A percentile compares a stretch with the other conserved stretches of the same genome.
Evolutionary conservation across 2,113 vertebrate species (phyloP).

Genomic region (Eolophus roseicapilla): DNA sequence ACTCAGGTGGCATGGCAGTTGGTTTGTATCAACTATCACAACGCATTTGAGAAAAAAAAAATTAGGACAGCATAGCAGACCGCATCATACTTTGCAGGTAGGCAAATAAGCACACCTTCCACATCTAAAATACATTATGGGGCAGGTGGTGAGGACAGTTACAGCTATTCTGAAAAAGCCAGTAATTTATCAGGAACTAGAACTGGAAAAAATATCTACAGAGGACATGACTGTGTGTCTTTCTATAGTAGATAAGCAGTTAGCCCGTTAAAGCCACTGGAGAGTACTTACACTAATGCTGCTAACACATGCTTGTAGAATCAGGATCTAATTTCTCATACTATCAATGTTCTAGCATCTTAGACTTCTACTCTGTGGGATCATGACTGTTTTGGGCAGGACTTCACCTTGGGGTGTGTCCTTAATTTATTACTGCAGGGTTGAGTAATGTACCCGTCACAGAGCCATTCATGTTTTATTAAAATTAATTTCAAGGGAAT

Average conservation of each 20-base stretch:
- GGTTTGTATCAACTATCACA: background rate
- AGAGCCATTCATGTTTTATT: constrained; percentile 57
- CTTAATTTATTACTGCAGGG: constrained; percentile 52
- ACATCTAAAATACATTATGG: background rate
- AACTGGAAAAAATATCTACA: background rate
- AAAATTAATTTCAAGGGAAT: constrained; percentile 53
- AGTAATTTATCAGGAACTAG: background rate
- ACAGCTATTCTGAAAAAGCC: background rate
- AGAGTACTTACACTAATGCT: background rate
- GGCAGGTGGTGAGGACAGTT: background rate
- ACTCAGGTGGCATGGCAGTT: background rate
- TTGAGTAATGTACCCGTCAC: constrained; percentile 45
- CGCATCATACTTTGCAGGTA: background rate
- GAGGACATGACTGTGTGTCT: background rate
- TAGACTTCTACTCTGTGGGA: background rate
- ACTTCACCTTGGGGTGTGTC: background rate
- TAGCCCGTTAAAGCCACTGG: background rate
- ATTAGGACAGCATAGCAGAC: background rate
- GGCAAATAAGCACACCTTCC: background rate
- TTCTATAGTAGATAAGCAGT: background rate
- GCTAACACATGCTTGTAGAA: background rate
- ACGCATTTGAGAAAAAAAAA: background rate
- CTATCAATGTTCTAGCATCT: background rate
- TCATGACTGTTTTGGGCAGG: constrained; percentile 16
- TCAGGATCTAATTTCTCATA: background rate